Evolutionary conservation across 2,797 vertebrate genomes (phyloP).

Genomic region (Dicrostonyx torquatus): DNA sequence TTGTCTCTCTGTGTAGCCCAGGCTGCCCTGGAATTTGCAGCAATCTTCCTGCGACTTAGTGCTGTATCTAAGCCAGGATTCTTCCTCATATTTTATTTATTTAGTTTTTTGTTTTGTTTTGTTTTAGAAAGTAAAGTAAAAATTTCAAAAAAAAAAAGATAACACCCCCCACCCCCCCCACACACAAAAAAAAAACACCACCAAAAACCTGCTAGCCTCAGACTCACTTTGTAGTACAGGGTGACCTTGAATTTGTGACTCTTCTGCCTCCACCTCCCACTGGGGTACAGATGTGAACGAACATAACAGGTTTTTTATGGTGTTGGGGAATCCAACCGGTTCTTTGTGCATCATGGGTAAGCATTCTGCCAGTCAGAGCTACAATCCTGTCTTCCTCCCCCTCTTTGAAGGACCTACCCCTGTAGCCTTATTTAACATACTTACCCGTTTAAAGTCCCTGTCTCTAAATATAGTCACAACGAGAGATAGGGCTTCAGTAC

Average conservation of each 20-base stretch:
- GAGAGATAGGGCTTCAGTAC: background rate
- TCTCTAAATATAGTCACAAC: background rate
- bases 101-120: background rate
- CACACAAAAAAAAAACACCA: too few relatives aligned
- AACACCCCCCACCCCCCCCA: background rate
- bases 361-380: background rate
- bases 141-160: background rate
- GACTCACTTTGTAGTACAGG: background rate
- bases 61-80: background rate
- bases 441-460: background rate
- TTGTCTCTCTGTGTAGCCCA: background rate
- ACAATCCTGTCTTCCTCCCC: background rate
- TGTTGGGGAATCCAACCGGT: background rate
- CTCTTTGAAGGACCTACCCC: background rate
- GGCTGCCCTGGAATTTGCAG: background rate
- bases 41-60: background rate
- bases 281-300: background rate
- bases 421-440: background rate
- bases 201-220: background rate
- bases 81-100: background rate
- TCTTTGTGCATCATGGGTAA: background rate
- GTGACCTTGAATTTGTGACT: background rate
- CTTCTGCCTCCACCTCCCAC: background rate
- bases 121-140: background rate
- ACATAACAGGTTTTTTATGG: background rate